phyloP scores from a whole-genome alignment of 2,888 invertebrate genomes.

The Dendrolimus houi region DNA sequence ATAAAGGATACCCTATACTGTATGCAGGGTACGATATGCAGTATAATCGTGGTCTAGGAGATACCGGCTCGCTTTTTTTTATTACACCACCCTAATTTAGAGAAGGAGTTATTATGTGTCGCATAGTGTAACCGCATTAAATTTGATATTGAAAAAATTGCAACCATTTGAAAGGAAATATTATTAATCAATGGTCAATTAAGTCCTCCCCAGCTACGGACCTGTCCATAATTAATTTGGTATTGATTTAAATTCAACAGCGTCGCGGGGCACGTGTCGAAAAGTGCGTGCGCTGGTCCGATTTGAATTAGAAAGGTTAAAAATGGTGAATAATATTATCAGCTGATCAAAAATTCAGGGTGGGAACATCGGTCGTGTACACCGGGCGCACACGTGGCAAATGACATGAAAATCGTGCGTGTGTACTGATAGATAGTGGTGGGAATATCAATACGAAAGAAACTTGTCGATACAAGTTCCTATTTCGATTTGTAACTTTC shows the following conservation, averaged over 20 bases:
- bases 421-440: slow-evolving; percentile 39
- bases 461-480: too few relatives aligned
- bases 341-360: slow-evolving; percentile 63
- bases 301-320: slow-evolving; percentile 66
- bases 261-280: slow-evolving; percentile 49
- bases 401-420: slow-evolving; percentile 69
- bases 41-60: too few relatives aligned
- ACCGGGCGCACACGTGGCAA: slow-evolving; percentile 65
- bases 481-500: slow-evolving; percentile 9
- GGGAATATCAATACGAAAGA: slow-evolving; percentile 3
- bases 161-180: slow-evolving; percentile 14
- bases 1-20: too few relatives aligned
- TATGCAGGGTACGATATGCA: too few relatives aligned
- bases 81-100: too few relatives aligned
- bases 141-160: not conserved
- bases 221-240: slow-evolving; percentile 6
- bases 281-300: slow-evolving; percentile 53
- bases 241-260: slow-evolving; percentile 52
- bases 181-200: slow-evolving; percentile 10
- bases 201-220: not conserved
- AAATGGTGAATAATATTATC: slow-evolving; percentile 61
- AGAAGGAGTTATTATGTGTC: too few relatives aligned
- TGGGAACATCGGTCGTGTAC: slow-evolving; percentile 61
- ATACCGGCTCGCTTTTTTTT: too few relatives aligned
- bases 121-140: not conserved